Conservation (phyloP, 2,888 invertebrate species). For the Rhorus exstirpatorius region DNA sequence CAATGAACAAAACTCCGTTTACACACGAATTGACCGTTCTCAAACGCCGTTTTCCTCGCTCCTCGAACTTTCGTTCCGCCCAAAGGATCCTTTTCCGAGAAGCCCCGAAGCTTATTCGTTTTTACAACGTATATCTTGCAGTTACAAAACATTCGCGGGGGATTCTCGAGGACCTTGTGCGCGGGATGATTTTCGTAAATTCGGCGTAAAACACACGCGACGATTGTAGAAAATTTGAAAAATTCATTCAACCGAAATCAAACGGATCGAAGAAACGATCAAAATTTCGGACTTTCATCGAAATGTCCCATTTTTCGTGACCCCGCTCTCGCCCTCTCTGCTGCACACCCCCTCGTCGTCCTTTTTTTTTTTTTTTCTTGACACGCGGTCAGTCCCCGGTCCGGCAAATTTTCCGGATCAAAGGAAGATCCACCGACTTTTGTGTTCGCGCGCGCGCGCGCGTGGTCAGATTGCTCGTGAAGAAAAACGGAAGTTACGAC, state of each 20-base stretch:
- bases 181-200: background rate
- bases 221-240: background rate
- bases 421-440: constrained; percentile 48
- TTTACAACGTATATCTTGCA: too few relatives aligned
- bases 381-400: constrained; percentile 1
- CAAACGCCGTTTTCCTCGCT: background rate
- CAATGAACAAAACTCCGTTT: constrained; percentile 34
- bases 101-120: background rate
- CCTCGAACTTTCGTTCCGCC: background rate
- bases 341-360: background rate
- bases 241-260: background rate
- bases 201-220: background rate
- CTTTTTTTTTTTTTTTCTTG: background rate
- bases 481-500: constrained; percentile 23
- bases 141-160: too few relatives aligned
- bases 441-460: constrained; percentile 19
- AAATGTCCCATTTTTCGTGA: background rate
- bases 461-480: background rate
- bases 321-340: background rate
- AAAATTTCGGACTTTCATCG: background rate
- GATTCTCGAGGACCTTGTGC: too few relatives aligned
- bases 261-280: background rate
- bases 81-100: background rate
- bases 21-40: constrained; percentile 19
- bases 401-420: constrained; percentile 45